Evolutionary conservation across 2,888 invertebrate species (phyloP).

Genomic region (Linnaemya vulpina): DNA sequence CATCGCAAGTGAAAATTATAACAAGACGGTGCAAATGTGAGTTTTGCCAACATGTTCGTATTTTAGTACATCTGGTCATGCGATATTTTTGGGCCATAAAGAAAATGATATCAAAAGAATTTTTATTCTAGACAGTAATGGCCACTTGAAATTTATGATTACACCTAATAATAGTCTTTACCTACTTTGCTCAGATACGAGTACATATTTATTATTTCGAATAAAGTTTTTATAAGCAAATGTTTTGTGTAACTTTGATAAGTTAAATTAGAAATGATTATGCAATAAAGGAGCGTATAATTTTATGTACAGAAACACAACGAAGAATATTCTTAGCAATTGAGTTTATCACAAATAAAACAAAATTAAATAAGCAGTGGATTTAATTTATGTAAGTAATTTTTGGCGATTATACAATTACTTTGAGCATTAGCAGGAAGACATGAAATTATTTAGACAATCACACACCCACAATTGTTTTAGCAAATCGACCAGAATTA

Average conservation of each 20-base stretch:
- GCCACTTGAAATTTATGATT: slow-evolving; percentile 50
- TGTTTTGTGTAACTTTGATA: background rate
- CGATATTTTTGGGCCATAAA: slow-evolving; percentile 19
- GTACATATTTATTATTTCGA: background rate
- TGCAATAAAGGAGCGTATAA: background rate
- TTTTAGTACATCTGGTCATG: slow-evolving; percentile 56
- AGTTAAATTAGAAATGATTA: background rate
- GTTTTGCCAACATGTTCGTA: slow-evolving; percentile 26
- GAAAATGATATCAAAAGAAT: background rate
- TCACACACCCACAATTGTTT: too few relatives aligned
- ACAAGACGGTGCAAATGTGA: slow-evolving; percentile 37
- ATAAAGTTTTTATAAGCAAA: background rate
- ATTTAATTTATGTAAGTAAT: too few relatives aligned
- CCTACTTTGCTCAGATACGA: slow-evolving; percentile 7
- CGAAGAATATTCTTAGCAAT: too few relatives aligned
- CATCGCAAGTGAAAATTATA: slow-evolving; percentile 64
- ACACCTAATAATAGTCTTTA: slow-evolving; percentile 31
- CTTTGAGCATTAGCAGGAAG: too few relatives aligned
- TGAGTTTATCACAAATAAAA: too few relatives aligned
- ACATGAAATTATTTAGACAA: too few relatives aligned
- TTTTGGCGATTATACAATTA: too few relatives aligned
- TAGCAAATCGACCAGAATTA: too few relatives aligned
- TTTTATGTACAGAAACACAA: too few relatives aligned
- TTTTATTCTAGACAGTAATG: background rate
- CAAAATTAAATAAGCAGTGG: too few relatives aligned